These are phyloP conservation scores for Acrocyrtus sp. DNA, from an alignment of 2,888 invertebrate genomes.

Conservation along the genomic window DNA sequence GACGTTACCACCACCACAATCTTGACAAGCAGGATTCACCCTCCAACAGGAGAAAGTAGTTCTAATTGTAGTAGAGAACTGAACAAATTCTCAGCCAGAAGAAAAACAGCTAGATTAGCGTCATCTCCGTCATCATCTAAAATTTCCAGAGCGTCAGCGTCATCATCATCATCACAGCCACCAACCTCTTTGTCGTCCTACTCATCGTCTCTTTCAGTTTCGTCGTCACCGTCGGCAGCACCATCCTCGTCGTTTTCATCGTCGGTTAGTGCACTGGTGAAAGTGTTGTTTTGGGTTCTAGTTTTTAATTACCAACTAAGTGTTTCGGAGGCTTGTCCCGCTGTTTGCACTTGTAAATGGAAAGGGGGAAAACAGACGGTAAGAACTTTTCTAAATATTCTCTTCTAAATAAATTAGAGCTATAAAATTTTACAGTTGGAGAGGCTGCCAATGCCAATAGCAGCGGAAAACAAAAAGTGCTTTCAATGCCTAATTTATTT, in stretches of 20 bases:
- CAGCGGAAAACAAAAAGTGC: no score
- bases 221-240: conserved; percentile 15
- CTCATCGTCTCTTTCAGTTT: background rate
- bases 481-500: no score
- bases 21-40: conserved; percentile 17
- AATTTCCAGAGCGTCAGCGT: conserved; percentile 16
- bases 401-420: no score
- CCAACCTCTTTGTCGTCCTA: background rate
- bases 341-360: conserved; percentile 91
- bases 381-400: no score
- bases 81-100: background rate
- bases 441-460: no score
- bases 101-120: background rate
- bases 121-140: background rate
- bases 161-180: conserved; percentile 1
- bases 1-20: background rate
- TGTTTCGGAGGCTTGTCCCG: conserved; percentile 70
- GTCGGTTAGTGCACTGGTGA: conserved; percentile 48
- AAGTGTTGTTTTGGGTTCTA: conserved; percentile 58
- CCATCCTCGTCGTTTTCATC: conserved; percentile 17
- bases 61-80: background rate
- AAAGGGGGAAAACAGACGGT: conserved; percentile 91
- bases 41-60: conserved; percentile 13
- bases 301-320: conserved; percentile 57
- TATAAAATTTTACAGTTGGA: no score